These are phyloP conservation scores for Hycleus cichorii DNA, from an alignment of 1,140 invertebrate genomes.

Conservation along the genomic window DNA sequence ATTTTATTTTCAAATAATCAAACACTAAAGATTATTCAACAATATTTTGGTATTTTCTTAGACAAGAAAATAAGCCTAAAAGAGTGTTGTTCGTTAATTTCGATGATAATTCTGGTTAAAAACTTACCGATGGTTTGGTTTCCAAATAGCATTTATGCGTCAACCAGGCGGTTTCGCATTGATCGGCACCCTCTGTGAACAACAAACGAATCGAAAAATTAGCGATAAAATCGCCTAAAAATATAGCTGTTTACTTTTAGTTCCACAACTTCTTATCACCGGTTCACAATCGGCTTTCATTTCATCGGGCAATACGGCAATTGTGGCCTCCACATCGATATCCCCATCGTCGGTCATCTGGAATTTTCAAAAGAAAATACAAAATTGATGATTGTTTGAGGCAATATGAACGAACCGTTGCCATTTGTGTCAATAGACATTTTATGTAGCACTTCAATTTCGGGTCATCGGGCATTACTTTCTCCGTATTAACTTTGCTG, in stretches of 20 bases:
- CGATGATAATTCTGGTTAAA: background rate
- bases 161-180: conserved; percentile 32
- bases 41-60: background rate
- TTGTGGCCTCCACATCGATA: conserved; percentile 37
- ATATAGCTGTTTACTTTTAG: conserved; percentile 26
- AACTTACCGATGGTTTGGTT: conserved; percentile 23
- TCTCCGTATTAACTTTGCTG: conserved; percentile 6
- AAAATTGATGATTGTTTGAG: background rate
- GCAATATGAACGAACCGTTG: conserved; percentile 26
- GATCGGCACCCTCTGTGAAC: conserved; percentile 30
- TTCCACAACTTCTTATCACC: conserved; percentile 33
- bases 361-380: conserved; percentile 1
- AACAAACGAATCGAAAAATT: background rate
- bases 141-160: conserved; percentile 31
- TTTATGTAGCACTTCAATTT: conserved; percentile 41
- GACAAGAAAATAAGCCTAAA: conserved; percentile 20
- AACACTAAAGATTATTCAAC: no score
- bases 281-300: conserved; percentile 23
- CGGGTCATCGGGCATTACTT: conserved; percentile 29
- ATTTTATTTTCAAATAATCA: no score
- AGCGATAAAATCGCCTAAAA: background rate
- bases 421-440: conserved; percentile 38
- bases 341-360: conserved; percentile 36
- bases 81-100: background rate
- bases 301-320: conserved; percentile 34